Percentiles rank a stretch among this genome's conserved stretches.
Conservation (phyloP, 1,140 invertebrate species). For the Micrasema minimum region DNA sequence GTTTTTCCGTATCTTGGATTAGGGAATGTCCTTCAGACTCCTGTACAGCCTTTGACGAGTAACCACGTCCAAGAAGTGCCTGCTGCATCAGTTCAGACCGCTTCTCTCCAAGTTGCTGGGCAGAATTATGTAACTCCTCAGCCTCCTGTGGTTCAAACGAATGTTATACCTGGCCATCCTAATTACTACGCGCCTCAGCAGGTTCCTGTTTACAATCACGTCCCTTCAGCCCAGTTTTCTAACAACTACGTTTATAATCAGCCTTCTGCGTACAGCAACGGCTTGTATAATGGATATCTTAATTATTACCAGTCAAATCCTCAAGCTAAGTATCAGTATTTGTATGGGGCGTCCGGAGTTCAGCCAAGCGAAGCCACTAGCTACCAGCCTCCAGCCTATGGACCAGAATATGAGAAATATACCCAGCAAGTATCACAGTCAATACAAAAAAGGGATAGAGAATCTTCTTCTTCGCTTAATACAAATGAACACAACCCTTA, state of each 20-base stretch:
- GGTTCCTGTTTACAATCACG: constrained; percentile 26
- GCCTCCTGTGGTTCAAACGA: constrained; percentile 12
- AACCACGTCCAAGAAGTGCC: constrained; percentile 1
- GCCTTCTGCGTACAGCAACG: constrained; percentile 59
- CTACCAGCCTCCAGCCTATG: constrained; percentile 9
- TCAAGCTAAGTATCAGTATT: constrained; percentile 60
- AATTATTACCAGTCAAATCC: constrained; percentile 61
- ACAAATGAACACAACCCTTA: constrained; percentile 56
- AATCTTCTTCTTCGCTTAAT: constrained; percentile 48
- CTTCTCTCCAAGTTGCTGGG: neutral
- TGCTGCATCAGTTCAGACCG: neutral
- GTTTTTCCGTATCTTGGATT: constrained; percentile 10
- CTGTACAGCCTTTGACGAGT: constrained; percentile 13
- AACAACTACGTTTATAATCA: constrained; percentile 59
- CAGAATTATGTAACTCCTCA: constrained; percentile 34
- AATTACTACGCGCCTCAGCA: constrained; percentile 39
- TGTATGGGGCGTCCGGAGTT: constrained; percentile 52
- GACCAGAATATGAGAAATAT: constrained; percentile 59
- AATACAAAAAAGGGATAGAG: constrained; percentile 56
- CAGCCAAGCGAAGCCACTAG: constrained; percentile 30
- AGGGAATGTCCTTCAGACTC: constrained; percentile 7
- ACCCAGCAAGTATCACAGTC: constrained; percentile 57
- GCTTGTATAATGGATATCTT: constrained; percentile 57
- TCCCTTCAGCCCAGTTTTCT: constrained; percentile 56
- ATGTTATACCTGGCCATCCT: neutral